Base-by-base conservation (phyloP, 2,888 invertebrate genomes). In the Cheilosia scutellata region DNA sequence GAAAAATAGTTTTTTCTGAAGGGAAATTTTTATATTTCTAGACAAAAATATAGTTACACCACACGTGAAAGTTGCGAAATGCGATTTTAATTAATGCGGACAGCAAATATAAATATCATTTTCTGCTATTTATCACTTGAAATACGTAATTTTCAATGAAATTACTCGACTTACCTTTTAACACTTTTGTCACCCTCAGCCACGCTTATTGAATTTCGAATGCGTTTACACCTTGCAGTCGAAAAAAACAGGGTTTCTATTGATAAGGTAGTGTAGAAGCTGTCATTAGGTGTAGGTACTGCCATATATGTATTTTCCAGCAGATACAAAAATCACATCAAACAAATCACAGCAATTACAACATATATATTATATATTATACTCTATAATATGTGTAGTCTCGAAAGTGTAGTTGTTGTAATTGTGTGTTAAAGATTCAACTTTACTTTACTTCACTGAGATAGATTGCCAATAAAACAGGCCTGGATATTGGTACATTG, bases 191-290 rank as follows among this genome's bases (percentile, higher is more conserved):
- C 86, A 76, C 66, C 86, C 95, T 95, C 96, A 96, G 96, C 96
- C 96, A 96, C 96, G 96, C 96, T 96, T 96, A 95, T 93, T 93
- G 93, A 93, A 88, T 82, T 83, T 82, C 62, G 62, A 42, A n/a
- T 71, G 86, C 33, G 75, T 82, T 86, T 82, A 53, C 82, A 86
- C 47, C 72, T n/a, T 20, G 9, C 37, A 72, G 76, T 76, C 55
- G 16, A 60, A 29, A 37, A 77, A 83, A 74, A 63, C 62, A 68
- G 31, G 66, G 37, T 47, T 84, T 31, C 9, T 16, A 33, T 31
- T 20, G 58, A 58, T 58, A 37, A 58, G 40, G 58, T 5, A 58
- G 58, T 37, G 37, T 20, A 1, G 2, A 5, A 44, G 2, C 29
- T 25, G 51, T 51, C 25, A 25, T 29, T 51, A 5, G 27, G 13